phyloP scores from a whole-genome alignment of 1,140 invertebrate genomes.

The Drosophila insularis region DNA sequence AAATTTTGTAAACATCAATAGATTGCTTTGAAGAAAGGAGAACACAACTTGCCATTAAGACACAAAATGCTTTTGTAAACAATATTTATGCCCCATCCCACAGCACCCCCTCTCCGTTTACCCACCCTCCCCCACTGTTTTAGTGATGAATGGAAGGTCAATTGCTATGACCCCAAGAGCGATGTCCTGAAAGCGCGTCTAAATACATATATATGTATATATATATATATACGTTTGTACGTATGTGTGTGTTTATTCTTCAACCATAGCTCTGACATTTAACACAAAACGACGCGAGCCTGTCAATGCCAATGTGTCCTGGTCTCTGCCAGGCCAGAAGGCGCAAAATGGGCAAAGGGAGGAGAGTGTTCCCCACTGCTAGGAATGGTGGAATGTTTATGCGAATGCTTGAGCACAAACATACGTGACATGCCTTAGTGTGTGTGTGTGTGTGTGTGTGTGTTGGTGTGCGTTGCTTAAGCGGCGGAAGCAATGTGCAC shows the following conservation, averaged over 20 bases:
- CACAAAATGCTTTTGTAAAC: conserved; percentile 59
- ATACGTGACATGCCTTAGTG: conserved; percentile 67
- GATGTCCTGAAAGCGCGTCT: conserved; percentile 21
- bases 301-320: conserved; percentile 74
- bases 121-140: not conserved
- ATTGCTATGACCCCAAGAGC: conserved; percentile 67
- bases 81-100: conserved; percentile 40
- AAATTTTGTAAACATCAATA: conserved; percentile 77
- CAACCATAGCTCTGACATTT: conserved; percentile 62
- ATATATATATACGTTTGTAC: not conserved
- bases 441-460: conserved; percentile 5
- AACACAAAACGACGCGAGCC: conserved; percentile 67
- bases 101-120: not conserved
- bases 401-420: conserved; percentile 77
- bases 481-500: conserved; percentile 56
- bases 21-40: conserved; percentile 23
- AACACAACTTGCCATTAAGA: conserved; percentile 26
- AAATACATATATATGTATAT: not conserved
- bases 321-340: conserved; percentile 35
- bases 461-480: conserved; percentile 37
- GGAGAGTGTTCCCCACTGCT: not conserved
- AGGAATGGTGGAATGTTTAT: conserved; percentile 68
- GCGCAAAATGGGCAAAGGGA: not conserved
- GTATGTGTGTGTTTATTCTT: not conserved
- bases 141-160: conserved; percentile 77